These are phyloP conservation scores for Agrypnia vestita DNA, from an alignment of 1,140 invertebrate species.

Conservation along the genomic window DNA sequence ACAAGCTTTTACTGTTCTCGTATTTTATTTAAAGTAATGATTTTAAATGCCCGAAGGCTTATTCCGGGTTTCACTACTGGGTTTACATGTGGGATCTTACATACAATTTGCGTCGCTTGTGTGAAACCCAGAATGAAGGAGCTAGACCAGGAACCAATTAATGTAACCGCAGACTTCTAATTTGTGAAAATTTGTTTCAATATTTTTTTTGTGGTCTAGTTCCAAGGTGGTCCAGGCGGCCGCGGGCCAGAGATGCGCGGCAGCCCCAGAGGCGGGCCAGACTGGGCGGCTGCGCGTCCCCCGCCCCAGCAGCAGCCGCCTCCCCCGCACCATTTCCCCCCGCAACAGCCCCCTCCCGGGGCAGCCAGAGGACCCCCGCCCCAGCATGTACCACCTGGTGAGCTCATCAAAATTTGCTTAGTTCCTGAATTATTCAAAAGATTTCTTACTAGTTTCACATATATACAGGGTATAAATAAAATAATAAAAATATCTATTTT, in stretches of 20 bases:
- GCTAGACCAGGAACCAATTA: no score
- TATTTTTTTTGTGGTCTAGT: conserved; percentile 11
- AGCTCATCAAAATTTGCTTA: not conserved
- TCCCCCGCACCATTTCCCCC: conserved; percentile 78
- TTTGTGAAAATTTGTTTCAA: no score
- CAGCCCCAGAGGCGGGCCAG: conserved; percentile 79
- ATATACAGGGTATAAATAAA: no score
- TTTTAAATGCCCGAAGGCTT: no score
- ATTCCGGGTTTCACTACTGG: no score
- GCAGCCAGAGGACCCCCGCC: conserved; percentile 83
- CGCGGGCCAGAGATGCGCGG: conserved; percentile 75
- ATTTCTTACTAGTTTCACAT: no score
- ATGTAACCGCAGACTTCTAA: not conserved
- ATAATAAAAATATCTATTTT: no score
- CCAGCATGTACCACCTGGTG: conserved; percentile 68
- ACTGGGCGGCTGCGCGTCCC: conserved; percentile 79
- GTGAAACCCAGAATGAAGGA: no score
- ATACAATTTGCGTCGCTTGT: no score
- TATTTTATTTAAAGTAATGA: not conserved
- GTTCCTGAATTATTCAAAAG: no score
- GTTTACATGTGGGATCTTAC: no score
- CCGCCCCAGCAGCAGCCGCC: conserved; percentile 81
- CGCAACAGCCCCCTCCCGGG: conserved; percentile 81
- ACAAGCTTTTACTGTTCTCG: no score
- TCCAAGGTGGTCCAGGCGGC: conserved; percentile 59